phyloP scores from a whole-genome alignment of 2,797 vertebrate species.

The Gallirallus australis region DNA sequence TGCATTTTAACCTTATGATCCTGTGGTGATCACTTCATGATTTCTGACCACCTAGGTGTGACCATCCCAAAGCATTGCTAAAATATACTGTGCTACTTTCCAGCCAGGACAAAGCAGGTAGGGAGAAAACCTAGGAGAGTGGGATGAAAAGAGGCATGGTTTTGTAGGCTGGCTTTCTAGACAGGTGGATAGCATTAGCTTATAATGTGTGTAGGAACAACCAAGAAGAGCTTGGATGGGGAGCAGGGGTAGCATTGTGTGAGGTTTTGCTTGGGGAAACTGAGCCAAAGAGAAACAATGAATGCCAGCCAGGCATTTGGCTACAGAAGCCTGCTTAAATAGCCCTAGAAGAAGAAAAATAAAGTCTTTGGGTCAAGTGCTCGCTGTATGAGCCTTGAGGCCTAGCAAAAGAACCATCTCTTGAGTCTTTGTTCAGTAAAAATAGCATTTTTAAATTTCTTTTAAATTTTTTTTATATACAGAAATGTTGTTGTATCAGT shows the following conservation, averaged over 20 bases:
- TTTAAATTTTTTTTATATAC: not conserved
- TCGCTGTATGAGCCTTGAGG: not conserved
- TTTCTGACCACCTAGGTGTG: not conserved
- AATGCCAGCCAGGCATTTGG: not conserved
- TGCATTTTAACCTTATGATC: not conserved
- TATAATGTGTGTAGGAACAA: not conserved
- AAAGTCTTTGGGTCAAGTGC: not conserved
- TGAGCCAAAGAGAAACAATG: not conserved
- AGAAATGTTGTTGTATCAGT: not conserved
- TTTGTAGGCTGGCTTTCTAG: not conserved
- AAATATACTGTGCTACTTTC: not conserved
- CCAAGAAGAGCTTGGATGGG: not conserved
- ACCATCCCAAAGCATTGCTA: not conserved
- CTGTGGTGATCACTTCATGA: not conserved
- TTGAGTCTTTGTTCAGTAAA: not conserved
- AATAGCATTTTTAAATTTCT: not conserved
- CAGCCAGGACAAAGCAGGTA: not conserved
- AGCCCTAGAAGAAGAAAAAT: not conserved
- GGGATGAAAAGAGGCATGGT: not conserved
- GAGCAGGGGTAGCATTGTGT: not conserved
- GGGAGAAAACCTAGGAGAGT: not conserved
- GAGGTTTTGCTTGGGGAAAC: not conserved
- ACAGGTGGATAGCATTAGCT: not conserved
- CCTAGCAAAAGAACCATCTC: not conserved
- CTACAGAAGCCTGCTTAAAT: not conserved